Conservation (phyloP, 1,140 invertebrate genomes). For the Atta colombica region DNA sequence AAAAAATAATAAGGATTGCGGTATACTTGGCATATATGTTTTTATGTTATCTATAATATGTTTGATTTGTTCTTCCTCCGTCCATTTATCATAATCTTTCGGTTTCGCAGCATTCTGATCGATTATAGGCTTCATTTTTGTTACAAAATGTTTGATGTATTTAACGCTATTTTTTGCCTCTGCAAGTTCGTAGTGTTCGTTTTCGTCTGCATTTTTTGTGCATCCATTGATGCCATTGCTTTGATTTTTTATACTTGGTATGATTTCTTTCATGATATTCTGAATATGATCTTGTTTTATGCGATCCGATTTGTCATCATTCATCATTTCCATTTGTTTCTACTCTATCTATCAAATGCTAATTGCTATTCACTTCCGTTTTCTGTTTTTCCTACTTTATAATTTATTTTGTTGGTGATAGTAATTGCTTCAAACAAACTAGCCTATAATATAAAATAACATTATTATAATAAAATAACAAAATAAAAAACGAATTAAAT, state of each 20-base stretch:
- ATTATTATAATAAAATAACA: too few species aligned
- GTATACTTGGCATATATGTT: neutral
- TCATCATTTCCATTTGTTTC: neutral
- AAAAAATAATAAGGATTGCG: neutral
- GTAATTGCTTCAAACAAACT: too few species aligned
- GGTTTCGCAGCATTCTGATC: conserved; percentile 7
- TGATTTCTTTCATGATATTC: neutral
- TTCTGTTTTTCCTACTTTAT: neutral
- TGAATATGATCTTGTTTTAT: neutral
- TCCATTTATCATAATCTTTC: conserved; percentile 7
- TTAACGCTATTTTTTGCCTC: neutral
- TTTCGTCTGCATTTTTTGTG: neutral
- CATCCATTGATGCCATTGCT: neutral
- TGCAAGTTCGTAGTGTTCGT: neutral
- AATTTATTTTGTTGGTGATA: too few species aligned
- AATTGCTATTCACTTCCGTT: neutral
- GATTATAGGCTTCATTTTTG: neutral
- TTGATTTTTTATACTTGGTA: neutral
- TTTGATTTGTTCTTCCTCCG: neutral
- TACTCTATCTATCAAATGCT: neutral
- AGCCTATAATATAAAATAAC: too few species aligned
- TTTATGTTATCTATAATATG: neutral
- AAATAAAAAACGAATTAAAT: too few species aligned
- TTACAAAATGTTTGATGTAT: neutral
- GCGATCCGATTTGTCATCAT: neutral